Conservation (phyloP, 2,113 vertebrate species). For the Mus pahari region DNA sequence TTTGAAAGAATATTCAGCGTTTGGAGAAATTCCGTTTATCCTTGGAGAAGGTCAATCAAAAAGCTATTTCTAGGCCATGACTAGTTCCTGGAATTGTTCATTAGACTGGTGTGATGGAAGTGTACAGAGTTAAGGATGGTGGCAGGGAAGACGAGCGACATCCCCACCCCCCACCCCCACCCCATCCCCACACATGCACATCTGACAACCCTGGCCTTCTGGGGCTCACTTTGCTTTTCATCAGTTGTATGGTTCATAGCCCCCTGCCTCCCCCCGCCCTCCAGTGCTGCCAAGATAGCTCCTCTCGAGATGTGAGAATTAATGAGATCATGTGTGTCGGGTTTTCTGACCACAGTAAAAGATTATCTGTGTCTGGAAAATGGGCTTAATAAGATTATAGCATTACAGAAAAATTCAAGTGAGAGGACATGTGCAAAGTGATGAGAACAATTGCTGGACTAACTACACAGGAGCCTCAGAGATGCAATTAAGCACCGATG, state of each 20-base stretch:
- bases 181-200: not conserved
- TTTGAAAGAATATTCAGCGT: not conserved
- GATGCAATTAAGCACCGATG: not conserved
- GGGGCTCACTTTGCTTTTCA: accelerated
- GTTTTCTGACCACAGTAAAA: not conserved
- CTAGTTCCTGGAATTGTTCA: not conserved
- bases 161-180: not conserved
- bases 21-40: not conserved
- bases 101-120: not conserved
- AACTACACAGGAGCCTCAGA: not conserved
- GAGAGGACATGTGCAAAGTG: not conserved
- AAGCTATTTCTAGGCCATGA: not conserved
- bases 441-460: not conserved
- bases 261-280: accelerated
- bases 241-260: not conserved
- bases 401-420: not conserved
- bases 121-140: not conserved
- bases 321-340: not conserved
- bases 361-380: not conserved
- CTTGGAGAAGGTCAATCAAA: not conserved
- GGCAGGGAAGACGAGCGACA: not conserved
- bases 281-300: not conserved
- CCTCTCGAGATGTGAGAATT: not conserved
- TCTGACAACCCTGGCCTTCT: not conserved
- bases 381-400: not conserved